A percentile compares a stretch with the other conserved stretches of the same genome.
phyloP scores from a whole-genome alignment of 2,888 invertebrate species.

The Erebia palarica region DNA sequence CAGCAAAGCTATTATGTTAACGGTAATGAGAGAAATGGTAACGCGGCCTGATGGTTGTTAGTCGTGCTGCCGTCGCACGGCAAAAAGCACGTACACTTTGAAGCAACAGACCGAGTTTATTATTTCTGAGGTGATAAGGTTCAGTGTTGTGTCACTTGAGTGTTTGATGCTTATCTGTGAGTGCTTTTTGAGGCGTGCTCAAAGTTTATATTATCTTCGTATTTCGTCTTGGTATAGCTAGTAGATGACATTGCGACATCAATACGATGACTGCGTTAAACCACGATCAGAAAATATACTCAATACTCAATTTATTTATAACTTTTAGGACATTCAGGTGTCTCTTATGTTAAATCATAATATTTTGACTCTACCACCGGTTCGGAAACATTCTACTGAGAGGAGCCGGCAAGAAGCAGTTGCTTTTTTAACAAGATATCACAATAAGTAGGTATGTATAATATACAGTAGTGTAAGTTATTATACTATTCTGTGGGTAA shows the following conservation, averaged over 20 bases:
- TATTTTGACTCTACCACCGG: too few species aligned
- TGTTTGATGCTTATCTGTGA: slow-evolving; percentile 25
- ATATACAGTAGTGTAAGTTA: too few species aligned
- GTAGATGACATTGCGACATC: not conserved
- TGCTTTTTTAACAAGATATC: too few species aligned
- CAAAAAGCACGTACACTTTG: slow-evolving; percentile 78
- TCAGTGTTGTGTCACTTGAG: not conserved
- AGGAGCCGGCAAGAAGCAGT: too few species aligned
- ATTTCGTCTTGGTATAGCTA: not conserved
- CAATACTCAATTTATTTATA: too few species aligned
- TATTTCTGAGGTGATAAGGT: slow-evolving; percentile 56
- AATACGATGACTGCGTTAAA: too few species aligned
- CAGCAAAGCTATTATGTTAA: slow-evolving; percentile 44
- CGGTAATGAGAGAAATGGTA: slow-evolving; percentile 45
- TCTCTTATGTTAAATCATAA: too few species aligned
- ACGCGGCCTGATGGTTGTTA: slow-evolving; percentile 72
- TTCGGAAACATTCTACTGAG: too few species aligned
- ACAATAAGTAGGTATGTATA: too few species aligned
- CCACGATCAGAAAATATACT: too few species aligned
- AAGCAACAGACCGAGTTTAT: slow-evolving; percentile 69
- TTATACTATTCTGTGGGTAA: too few species aligned
- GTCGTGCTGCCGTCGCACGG: slow-evolving; percentile 68
- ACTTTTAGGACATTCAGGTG: too few species aligned
- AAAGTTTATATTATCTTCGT: slow-evolving; percentile 2
- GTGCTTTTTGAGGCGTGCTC: slow-evolving; percentile 31